Evolutionary conservation across 2,113 vertebrate species (phyloP), one percentile per base, ranked within the genome.

Genomic region (Gadus macrocephalus): DNA sequence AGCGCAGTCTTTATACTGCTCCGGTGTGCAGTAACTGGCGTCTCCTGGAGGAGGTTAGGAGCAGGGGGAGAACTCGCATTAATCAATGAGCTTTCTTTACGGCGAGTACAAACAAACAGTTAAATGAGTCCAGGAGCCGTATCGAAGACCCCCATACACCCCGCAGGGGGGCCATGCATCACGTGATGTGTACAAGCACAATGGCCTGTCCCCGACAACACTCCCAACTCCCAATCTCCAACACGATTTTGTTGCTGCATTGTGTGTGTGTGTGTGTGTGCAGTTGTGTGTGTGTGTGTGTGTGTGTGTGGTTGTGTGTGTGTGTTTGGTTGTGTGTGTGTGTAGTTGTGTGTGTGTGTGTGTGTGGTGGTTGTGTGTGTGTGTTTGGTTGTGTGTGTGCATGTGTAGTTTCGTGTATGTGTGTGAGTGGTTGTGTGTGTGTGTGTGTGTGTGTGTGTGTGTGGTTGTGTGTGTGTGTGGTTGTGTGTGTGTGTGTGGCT

Each of bases 1-100:
- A 3, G 96, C 97, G 1, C 97, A 99, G 72, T 99, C 97, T 84
- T 98, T 98, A 79, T 99, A 98, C 90, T 99, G 97, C 87, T 99
- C 97, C 0, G 97, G 97, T 17, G 97, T 99, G 79, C 97, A 99
- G 92, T 95, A 99, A 2, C 95, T 93, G 53, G 96, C 95, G 15
- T 98, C 96, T 66, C 96, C 96, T 98, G 82, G 65, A 85, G 65
- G 73, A 74, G 25, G 78, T 63, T 58, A 53, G 71, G 66, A 87
- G 66, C 82, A 82, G 20, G 20, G n/a, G 78, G 77, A 78, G 38
- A 20, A 31, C 27, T n/a, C 20, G 19, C 38, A 35, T 67, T 53
- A 68, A 61, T 70, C 64, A 75, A 68, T 28, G n/a, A 67, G 38
- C 2, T 16, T 15, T 22, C 17, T 35, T 73, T 6, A 28, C 12